Base-by-base conservation (phyloP, 2,797 vertebrate genomes). In the Enteromius argenteus region DNA sequence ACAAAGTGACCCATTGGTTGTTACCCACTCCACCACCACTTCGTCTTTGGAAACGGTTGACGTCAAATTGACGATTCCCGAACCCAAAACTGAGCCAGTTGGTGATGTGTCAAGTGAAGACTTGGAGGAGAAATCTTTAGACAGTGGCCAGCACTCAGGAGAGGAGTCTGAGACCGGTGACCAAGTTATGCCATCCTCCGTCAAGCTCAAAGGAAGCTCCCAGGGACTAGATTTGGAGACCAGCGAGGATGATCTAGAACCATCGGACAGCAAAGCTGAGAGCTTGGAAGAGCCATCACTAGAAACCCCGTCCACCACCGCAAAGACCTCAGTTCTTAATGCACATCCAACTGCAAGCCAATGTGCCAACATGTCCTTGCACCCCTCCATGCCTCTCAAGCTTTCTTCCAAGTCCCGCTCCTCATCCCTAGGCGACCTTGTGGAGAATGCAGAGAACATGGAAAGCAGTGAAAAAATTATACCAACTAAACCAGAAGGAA, bases 81-180 rank as follows among this genome's bases (percentile, higher is more conserved):
- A 86, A 53, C 42, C 73, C 27, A 79, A 83, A 78, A 69, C 23
- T 42, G 86, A 88, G 37, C 35, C 81, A 75, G 42, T 37, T 66
- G 71, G 44, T 23, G 44, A 75, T 56, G 84, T 80, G 23, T 80
- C 87, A 53, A 75, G 58, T 83, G 88, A 90, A 11, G 56, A 94
- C 88, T 88, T 87, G 56, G 94, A 95, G 94, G 89, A 94, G 90
- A 94, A 97, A 92, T 98, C 96, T n/a, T 90, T 94, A 1, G 94
- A 95, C 83, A 95, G 95, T 0, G 93, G 94, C 14, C 95, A 93
- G 84, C 92, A 94, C 86, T 95, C 94, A 0, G 93, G 87, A 5
- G 92, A 93, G 53, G 92, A 87, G 51, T 94, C 90, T 23, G 94
- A 90, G 30, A 79, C 60, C 58, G 90, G 92, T 81, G 94, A 88